Conservation (phyloP, 1,140 invertebrate species). For the Kradibia gibbosae region DNA sequence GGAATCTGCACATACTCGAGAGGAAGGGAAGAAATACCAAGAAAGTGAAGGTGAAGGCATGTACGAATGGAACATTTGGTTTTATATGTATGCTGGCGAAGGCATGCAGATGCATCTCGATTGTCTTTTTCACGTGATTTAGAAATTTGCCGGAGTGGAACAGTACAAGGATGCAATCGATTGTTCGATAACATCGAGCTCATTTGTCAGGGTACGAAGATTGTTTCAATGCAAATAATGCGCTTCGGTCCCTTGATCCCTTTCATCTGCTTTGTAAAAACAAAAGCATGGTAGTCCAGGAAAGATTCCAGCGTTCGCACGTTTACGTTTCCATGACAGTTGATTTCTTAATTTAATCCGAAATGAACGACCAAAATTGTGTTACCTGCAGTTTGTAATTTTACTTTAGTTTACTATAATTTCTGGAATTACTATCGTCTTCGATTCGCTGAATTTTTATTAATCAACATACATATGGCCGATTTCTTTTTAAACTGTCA, state of each 20-base stretch:
- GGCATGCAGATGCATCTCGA: conserved; percentile 29
- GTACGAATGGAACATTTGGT: conserved; percentile 49
- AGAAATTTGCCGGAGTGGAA: conserved; percentile 49
- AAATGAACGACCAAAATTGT: no score
- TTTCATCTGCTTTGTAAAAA: neutral
- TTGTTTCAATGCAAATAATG: conserved; percentile 64
- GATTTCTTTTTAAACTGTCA: neutral
- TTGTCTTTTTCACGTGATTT: conserved; percentile 47
- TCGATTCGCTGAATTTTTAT: neutral
- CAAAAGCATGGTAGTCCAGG: conserved; percentile 16
- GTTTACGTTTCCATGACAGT: neutral
- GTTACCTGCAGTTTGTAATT: no score
- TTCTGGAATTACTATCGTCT: neutral
- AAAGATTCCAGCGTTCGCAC: neutral
- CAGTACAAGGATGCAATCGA: conserved; percentile 55
- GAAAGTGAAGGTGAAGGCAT: conserved; percentile 35
- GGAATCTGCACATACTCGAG: neutral
- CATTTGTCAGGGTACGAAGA: conserved; percentile 61
- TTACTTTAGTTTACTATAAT: neutral
- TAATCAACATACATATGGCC: neutral
- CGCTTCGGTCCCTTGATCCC: neutral
- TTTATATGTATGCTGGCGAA: conserved; percentile 38
- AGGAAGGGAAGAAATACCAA: neutral
- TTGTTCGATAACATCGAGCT: conserved; percentile 67
- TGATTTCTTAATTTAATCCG: no score